A percentile compares a stretch with the other conserved stretches of the same genome.
Evolutionary conservation across 2,888 invertebrate genomes (phyloP).

Genomic region (Hirtodrosophila trivittata): DNA sequence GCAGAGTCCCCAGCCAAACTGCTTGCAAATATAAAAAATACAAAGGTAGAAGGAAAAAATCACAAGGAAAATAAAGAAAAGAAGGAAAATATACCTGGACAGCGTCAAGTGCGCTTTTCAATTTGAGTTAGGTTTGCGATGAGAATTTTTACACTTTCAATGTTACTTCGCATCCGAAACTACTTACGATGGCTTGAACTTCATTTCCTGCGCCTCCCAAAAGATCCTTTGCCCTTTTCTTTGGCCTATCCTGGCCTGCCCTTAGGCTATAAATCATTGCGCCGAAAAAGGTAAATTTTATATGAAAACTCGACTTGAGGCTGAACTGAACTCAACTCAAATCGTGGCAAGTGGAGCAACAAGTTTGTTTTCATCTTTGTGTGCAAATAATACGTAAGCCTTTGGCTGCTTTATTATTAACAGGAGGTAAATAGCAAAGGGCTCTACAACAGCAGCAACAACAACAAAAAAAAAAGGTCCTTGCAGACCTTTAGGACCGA

Average conservation of each 20-base stretch:
- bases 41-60: slow-evolving; percentile 17
- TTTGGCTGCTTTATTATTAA: slow-evolving; percentile 73
- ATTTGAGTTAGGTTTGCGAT: slow-evolving; percentile 75
- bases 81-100: slow-evolving; percentile 46
- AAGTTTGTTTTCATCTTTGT: slow-evolving; percentile 77
- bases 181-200: slow-evolving; percentile 76
- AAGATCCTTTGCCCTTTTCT: slow-evolving; percentile 33
- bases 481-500: slow-evolving; percentile 15
- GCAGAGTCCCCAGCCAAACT: slow-evolving; percentile 28
- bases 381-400: slow-evolving; percentile 69
- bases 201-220: slow-evolving; percentile 65
- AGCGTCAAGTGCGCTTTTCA: slow-evolving; percentile 78
- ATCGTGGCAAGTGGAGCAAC: slow-evolving; percentile 60
- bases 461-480: slow-evolving; percentile 46
- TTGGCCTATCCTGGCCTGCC: slow-evolving; percentile 59
- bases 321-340: slow-evolving; percentile 8
- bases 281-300: slow-evolving; percentile 67
- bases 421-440: slow-evolving; percentile 74
- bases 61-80: slow-evolving; percentile 4
- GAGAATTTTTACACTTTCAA: slow-evolving; percentile 68
- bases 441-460: slow-evolving; percentile 44
- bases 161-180: slow-evolving; percentile 73
- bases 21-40: slow-evolving; percentile 20
- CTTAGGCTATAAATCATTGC: slow-evolving; percentile 76
- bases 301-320: slow-evolving; percentile 51